Base-by-base conservation (phyloP, 2,113 vertebrate species). In the Narcine bancroftii region DNA sequence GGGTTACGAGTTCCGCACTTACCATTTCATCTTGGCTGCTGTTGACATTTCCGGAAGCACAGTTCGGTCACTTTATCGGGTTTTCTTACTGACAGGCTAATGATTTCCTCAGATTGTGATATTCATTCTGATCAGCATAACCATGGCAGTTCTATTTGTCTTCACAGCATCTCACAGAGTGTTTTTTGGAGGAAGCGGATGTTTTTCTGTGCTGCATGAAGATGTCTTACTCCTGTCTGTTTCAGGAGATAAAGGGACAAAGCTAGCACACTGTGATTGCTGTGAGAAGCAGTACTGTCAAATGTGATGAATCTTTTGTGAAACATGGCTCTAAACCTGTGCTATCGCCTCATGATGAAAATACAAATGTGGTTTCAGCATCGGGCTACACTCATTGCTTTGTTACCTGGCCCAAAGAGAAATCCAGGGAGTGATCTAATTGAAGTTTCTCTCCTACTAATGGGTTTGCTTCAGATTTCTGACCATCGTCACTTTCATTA, bases 61-160 rank as follows among this genome's bases (percentile, higher is more conserved):
- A 29, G 11, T 66, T 2, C 21, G 42, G 36, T 45, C 10, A 3
- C 26, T 89, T 89, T 89, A 65, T 89, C 65, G 85, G 9, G n/a
- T 26, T 69, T 91, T 91, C 65, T 69, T 91, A 69, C 45, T 69
- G 89, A 91, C 89, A 69, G 65, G 66, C 24, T 47, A 71, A 69
- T 69, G 63, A 91, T 91, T 45, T 45, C 24, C 63, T 42, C 39
- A 15, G 65, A 45, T 65, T 9, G 39, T 36, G 33, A 66, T 60
- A 66, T 66, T 71, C 26, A 47, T 69, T 71, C 21, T 66, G 89
- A 47, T 29, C 63, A 17, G 33, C 0, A 21, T 33, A 91, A 69
- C 71, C 26, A 29, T 33, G 24, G 19, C 39, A 91, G 4, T 69
- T 89, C n/a, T 65, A 42, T 65, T 89, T 9, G 2, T 19, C 56